Evolutionary conservation across 1,140 invertebrate genomes (phyloP), one percentile per base, ranked within the genome.

Genomic region (Cydia fagiglandana): DNA sequence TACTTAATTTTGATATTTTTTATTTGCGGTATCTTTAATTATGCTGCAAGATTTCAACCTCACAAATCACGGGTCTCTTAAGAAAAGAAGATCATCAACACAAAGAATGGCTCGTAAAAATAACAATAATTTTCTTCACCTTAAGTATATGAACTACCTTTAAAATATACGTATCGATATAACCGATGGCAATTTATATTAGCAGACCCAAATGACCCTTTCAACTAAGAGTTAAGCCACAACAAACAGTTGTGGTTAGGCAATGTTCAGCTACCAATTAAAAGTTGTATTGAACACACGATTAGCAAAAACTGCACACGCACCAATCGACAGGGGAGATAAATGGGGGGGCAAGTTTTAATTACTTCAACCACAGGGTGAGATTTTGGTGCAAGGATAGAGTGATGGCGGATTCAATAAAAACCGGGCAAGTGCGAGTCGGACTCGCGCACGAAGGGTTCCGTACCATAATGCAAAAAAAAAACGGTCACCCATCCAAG

Each of bases 221-320:
- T 9, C 6, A 24, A 61, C 56, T 61, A 61, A 12, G n/a, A 45
- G 34, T 3, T 34, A 41, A 70, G 17, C 66, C 66, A 41, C 38
- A 70, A 70, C 38, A 70, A 70, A 70, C 34, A 20, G 66, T 38
- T 70, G 30, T 30, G 30, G 66, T 38, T 17, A 9, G 30, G 66
- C n/a, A 41, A 28, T 70, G 38, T 70, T 41, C n/a, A 41, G 30
- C n/a, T 38, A 70, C 66, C 66, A 70, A 70, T 70, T 70, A 70
- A 70, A 70, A 70, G 66, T 70, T 70, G 66, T 70, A 70, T 70
- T 70, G 66, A 70, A 70, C 66, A 45, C 66, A 70, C 66, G 66
- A 70, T 70, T 70, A 70, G 38, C 66, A 70, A 70, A 70, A 70
- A 70, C 66, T 70, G 66, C 66, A 70, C 66, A 70, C 66, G 66